Evolutionary conservation across 2,888 invertebrate genomes (phyloP), one percentile per base, ranked within the genome.

Genomic region (Morpho deidamia): DNA sequence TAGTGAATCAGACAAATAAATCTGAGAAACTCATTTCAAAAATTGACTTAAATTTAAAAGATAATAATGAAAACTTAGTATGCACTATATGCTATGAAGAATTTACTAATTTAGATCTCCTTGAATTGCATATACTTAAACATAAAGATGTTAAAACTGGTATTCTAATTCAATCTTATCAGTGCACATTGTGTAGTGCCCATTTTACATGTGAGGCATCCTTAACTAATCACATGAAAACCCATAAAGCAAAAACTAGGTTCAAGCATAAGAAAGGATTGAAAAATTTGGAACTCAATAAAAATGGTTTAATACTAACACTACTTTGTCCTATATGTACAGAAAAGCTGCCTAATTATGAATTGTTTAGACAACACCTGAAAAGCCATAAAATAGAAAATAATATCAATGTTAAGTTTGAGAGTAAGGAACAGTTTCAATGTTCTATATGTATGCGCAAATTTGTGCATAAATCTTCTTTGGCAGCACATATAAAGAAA

Each of bases 381-480:
- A 53, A 51, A n/a, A 38, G 37, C 0, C 60, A 60, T 35, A 50
- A 51, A 8, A 8, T 11, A 11, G 11, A 61, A 56, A 11, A 34
- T 44, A 14, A 33, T 34, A 10, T 34, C 56, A 43, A 43, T 23
- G 23, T 23, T 32, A 32, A 39, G 37, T 11, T 38, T 8, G 11
- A 42, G 11, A 60, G 60, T 9, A 53, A 41, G 1, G 57, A 53
- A 10, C 55, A 59, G 2, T 68, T 69, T 52, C 63, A 78, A 67
- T 90, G 88, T 63, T 76, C 77, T 0, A 64, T 78, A 57, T 91
- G 81, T 55, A 73, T 81, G 66, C 71, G 80, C 39, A 80, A 76
- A 52, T 90, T 83, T 61, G 78, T 70, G 38, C 76, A 72, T 4
- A 78, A 83, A 60, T 65, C 70, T 14, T 76, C 83, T 1, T 65